phyloP scores from a whole-genome alignment of 2,888 invertebrate species.

The Acanthococcus lagerstroemiae region DNA sequence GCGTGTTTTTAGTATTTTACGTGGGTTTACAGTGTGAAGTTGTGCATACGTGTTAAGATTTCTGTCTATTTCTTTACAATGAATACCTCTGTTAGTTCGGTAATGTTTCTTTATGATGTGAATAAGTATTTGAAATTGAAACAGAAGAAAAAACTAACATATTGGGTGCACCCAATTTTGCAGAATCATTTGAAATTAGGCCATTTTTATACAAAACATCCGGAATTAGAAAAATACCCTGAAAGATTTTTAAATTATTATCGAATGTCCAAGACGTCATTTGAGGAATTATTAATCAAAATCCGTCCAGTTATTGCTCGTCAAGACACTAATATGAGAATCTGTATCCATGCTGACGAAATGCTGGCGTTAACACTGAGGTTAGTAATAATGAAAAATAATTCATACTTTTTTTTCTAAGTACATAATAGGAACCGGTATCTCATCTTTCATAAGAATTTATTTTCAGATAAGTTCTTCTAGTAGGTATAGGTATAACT shows the following conservation, averaged over 20 bases:
- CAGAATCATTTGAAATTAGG: conserved; percentile 4
- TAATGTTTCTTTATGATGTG: too few species aligned
- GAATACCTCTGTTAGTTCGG: too few species aligned
- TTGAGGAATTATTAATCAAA: conserved; percentile 11
- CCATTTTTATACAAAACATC: conserved; percentile 14
- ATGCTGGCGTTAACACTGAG: conserved; percentile 20
- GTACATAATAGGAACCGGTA: too few species aligned
- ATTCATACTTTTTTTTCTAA: too few species aligned
- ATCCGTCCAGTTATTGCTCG: conserved; percentile 3
- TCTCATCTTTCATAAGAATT: too few species aligned
- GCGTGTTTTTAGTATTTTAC: too few species aligned
- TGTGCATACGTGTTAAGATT: too few species aligned
- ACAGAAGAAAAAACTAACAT: conserved; percentile 4
- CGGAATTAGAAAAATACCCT: conserved; percentile 2
- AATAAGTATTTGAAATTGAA: too few species aligned
- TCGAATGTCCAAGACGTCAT: conserved; percentile 22
- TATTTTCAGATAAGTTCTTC: too few species aligned
- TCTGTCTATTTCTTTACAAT: too few species aligned
- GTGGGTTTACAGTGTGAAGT: too few species aligned
- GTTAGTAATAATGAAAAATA: conserved; percentile 22
- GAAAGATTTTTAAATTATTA: conserved; percentile 24
- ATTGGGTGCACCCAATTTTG: conserved; percentile 16
- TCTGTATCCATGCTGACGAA: conserved; percentile 16
- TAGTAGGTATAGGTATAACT: too few species aligned
- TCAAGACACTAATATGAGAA: conserved; percentile 20